phyloP scores from a whole-genome alignment of 2,797 vertebrate genomes.

The Perodicticus potto region DNA sequence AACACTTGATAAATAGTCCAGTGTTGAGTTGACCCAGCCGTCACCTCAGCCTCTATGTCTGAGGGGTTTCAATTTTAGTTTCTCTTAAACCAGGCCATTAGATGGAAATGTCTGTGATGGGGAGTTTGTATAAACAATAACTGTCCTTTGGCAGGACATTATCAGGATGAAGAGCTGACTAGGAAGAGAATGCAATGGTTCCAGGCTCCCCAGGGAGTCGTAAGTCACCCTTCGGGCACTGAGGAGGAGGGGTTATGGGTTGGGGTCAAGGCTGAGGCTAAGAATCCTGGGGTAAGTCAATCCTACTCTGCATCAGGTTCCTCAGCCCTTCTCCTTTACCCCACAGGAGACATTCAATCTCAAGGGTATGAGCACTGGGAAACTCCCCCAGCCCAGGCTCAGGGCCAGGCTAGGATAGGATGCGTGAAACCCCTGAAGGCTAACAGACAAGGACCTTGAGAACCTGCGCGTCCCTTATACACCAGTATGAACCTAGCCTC shows the following conservation, averaged over 20 bases:
- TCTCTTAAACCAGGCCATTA: background rate
- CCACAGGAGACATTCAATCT: background rate
- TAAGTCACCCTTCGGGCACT: background rate
- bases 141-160: background rate
- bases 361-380: background rate
- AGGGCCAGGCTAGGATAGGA: background rate
- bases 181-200: background rate
- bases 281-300: background rate
- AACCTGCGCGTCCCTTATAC: background rate
- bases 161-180: background rate
- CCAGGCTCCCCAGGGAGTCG: background rate
- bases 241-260: background rate
- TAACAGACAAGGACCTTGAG: background rate
- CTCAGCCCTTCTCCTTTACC: background rate
- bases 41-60: background rate
- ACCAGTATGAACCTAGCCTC: background rate
- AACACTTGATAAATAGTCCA: background rate
- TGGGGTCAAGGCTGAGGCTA: background rate
- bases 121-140: conserved; percentile 22
- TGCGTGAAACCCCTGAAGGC: background rate
- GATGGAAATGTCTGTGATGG: background rate
- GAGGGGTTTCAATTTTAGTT: background rate
- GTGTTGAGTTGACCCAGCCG: background rate
- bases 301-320: background rate
- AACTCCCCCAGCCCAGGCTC: background rate